A percentile compares a stretch with the other conserved stretches of the same genome.
Conservation (phyloP, 2,797 vertebrate species). For the Xenentodon cancila region DNA sequence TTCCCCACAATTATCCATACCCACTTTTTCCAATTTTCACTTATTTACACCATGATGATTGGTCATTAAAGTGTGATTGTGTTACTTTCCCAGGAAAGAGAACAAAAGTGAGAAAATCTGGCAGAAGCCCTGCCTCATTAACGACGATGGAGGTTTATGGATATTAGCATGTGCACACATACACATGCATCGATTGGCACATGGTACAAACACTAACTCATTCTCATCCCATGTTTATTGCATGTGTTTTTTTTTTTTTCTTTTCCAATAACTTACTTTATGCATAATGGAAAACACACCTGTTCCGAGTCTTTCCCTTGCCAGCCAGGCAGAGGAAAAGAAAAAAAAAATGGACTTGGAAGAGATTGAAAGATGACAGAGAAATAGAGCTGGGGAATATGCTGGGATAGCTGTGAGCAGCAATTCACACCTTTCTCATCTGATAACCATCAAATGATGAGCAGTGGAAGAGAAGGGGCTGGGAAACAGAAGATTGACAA, state of each 20-base stretch:
- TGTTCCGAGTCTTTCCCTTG: conserved; percentile 16
- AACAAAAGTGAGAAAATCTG: conserved; percentile 10
- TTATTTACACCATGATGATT: conserved; percentile 46
- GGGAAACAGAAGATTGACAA: conserved; percentile 46
- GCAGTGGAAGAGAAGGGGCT: conserved; percentile 31
- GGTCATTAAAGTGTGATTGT: conserved; percentile 62
- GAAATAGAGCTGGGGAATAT: conserved; percentile 53
- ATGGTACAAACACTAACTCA: conserved; percentile 22
- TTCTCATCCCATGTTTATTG: conserved; percentile 34
- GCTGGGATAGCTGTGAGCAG: conserved; percentile 60
- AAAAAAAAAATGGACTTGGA: conserved; percentile 15
- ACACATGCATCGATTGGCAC: conserved; percentile 4
- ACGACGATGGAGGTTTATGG: conserved; percentile 25
- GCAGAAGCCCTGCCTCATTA: conserved; percentile 56
- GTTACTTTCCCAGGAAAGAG: conserved; percentile 50
- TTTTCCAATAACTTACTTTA: conserved; percentile 24
- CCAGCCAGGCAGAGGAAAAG: conserved; percentile 28
- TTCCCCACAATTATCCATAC: conserved; percentile 11
- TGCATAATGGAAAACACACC: conserved; percentile 26
- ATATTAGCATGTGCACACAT: conserved; percentile 37
- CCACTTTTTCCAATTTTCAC: conserved; percentile 25
- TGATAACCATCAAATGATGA: conserved; percentile 69
- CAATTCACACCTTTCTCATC: conserved; percentile 75
- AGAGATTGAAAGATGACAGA: conserved; percentile 51
- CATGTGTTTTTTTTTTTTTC: conserved; percentile 28